Conservation (phyloP, 2,797 vertebrate species). For the Antrozous pallidus region DNA sequence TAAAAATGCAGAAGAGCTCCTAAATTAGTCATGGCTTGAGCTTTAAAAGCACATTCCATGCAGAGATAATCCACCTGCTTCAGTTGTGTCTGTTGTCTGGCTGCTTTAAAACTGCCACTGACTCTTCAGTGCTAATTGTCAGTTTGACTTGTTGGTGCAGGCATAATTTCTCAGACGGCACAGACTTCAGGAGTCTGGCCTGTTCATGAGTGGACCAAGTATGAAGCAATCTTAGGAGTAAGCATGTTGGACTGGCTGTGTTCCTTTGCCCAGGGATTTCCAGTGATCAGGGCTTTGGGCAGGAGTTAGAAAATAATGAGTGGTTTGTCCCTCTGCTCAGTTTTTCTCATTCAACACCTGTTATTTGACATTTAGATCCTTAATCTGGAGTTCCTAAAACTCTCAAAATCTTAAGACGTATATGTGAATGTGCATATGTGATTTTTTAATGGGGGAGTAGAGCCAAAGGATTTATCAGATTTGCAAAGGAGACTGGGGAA, state of each 20-base stretch:
- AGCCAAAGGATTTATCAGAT: neutral
- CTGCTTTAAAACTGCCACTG: neutral
- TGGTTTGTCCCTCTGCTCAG: neutral
- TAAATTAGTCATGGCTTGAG: neutral
- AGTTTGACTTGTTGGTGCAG: neutral
- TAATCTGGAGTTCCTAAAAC: neutral
- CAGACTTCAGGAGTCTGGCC: neutral
- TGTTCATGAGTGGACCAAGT: rapidly evolving
- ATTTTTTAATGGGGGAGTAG: neutral
- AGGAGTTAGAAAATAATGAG: neutral
- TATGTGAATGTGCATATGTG: neutral
- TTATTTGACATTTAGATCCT: neutral
- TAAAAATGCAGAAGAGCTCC: neutral
- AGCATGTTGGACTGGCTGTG: neutral
- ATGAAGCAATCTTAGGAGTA: neutral
- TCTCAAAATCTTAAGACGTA: neutral
- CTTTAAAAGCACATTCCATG: neutral
- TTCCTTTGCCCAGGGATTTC: rapidly evolving
- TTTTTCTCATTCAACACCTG: neutral
- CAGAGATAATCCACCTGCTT: neutral
- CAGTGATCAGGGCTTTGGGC: neutral
- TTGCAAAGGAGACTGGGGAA: neutral
- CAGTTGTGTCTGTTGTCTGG: neutral
- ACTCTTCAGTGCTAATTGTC: neutral
- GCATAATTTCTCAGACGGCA: neutral